phyloP scores from a whole-genome alignment of 1,140 invertebrate species.

The Agrilus planipennis region DNA sequence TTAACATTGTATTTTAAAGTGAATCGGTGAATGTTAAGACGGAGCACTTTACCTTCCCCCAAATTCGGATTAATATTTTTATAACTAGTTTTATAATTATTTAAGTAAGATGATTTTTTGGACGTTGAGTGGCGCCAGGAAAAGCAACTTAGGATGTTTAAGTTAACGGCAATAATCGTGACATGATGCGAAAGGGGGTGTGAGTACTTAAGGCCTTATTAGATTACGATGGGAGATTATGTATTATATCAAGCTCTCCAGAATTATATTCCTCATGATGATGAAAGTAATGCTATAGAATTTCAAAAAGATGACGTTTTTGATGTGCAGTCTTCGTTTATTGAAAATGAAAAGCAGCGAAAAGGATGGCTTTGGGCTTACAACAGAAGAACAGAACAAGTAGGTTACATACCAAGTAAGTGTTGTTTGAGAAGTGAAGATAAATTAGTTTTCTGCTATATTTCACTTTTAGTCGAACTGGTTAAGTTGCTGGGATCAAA shows the following conservation, averaged over 20 bases:
- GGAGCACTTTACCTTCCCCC: no score
- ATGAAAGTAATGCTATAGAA: conserved; percentile 15
- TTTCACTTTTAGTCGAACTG: conserved; percentile 20
- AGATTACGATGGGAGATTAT: conserved; percentile 24
- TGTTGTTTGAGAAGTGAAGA: conserved; percentile 1
- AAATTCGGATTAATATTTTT: no score
- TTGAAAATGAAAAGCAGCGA: conserved; percentile 5
- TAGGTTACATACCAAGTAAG: conserved; percentile 26
- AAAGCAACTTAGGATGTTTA: no score
- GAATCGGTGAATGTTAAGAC: no score
- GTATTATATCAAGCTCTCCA: conserved; percentile 24
- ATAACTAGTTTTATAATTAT: no score
- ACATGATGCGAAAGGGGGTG: no score
- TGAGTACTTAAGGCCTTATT: no score
- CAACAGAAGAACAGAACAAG: conserved; percentile 22
- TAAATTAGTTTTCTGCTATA: not conserved
- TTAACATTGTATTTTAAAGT: no score
- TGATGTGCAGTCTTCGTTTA: conserved; percentile 17
- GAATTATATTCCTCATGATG: conserved; percentile 18
- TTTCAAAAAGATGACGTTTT: conserved; percentile 26
- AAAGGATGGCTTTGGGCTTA: conserved; percentile 19
- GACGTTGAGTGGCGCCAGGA: no score
- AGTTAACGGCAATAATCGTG: no score
- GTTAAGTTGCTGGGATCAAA: conserved; percentile 25
- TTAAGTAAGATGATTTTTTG: no score